A percentile compares a stretch with the other conserved stretches of the same genome.
phyloP scores from a whole-genome alignment of 1,140 invertebrate species.

The Drosophila neocordata region DNA sequence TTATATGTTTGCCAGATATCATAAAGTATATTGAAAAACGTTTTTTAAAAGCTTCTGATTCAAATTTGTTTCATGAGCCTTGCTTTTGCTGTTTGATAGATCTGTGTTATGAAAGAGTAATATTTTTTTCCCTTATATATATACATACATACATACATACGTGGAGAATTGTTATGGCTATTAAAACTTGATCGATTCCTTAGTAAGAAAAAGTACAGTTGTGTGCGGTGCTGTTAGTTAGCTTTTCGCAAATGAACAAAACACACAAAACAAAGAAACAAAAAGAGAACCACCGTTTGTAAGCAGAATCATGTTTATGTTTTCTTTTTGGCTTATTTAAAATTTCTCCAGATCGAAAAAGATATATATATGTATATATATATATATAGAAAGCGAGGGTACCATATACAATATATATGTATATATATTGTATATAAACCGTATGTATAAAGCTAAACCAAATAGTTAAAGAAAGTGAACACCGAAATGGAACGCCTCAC shows the following conservation, averaged over 20 bases:
- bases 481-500: constrained; percentile 63
- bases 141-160: too few relatives aligned
- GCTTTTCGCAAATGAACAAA: neutral
- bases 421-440: constrained; percentile 11
- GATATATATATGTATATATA: neutral
- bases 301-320: neutral
- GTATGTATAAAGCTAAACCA: constrained; percentile 56
- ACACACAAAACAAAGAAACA: too few relatives aligned
- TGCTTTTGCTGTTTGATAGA: neutral
- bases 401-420: constrained; percentile 2
- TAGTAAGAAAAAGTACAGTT: neutral
- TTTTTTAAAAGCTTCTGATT: neutral
- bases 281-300: neutral
- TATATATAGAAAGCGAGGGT: neutral
- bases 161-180: neutral
- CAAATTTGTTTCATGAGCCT: constrained; percentile 27
- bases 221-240: neutral
- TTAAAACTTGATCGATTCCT: neutral
- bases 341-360: neutral
- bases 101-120: neutral
- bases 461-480: constrained; percentile 62
- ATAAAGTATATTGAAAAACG: too few relatives aligned
- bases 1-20: too few relatives aligned
- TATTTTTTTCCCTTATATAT: neutral
- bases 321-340: neutral